Base-by-base conservation (phyloP, 2,113 vertebrate genomes). In the Parus major region DNA sequence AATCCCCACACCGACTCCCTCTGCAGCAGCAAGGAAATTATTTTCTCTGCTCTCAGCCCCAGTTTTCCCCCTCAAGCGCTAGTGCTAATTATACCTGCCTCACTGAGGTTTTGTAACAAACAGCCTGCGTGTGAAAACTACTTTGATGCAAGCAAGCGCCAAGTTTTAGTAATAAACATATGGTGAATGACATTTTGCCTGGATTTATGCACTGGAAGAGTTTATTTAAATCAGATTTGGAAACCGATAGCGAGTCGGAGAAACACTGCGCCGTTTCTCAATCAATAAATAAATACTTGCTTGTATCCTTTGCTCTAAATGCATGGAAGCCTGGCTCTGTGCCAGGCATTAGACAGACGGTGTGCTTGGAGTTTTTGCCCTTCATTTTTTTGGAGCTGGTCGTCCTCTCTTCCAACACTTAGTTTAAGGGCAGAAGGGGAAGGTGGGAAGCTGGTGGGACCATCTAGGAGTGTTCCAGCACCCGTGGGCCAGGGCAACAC, bases 121-220 rank as follows among this genome's bases (percentile, higher is more conserved):
- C 90, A 93, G 90, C 77, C 90, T 94, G 88, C n/a, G 5, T 95
- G 83, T 76, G 88, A 94, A 95, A 93, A 79, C 86, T 75, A 75
- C 96, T 96, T 88, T 71, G 88, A 92, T 92, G 92, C 88, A 93
- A 93, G 79, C 52, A 76, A 76, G 95, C 0, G 72, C 93, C 95
- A 97, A 93, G 92, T 84, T 93, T 88, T 56, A 82, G 90, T 86
- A 97, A 96, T 96, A 97, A 98, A 96, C 95, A 95, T 91, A 96
- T 94, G 97, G 96, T 93, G 92, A 97, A 90, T 83, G 94, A 79
- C 61, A 88, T 92, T 91, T 95, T 66, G 81, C 84, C 69, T 97
- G 72, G 82, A 93, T 94, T 80, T 93, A 83, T 70, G 73, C 47
- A 18, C 60, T 73, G 63, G 87, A 96, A 96, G 49, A 35, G 63